Base-by-base conservation (phyloP, 1,140 invertebrate species). In the Polypedilum pembai region DNA sequence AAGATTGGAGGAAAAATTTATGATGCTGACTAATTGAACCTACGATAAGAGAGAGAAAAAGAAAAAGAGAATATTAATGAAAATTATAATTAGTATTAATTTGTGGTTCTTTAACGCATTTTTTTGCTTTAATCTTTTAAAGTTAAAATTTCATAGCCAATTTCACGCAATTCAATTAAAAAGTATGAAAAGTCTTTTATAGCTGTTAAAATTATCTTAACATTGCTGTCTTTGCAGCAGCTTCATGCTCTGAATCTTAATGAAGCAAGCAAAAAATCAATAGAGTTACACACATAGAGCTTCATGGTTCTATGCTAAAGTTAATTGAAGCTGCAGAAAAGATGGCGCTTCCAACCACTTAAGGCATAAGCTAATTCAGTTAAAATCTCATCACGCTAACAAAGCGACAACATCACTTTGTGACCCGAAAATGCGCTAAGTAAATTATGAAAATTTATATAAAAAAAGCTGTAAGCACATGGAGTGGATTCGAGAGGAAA, bases 1-100 rank as follows among this genome's bases (percentile, higher is more conserved):
- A 69, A 69, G 65, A 69, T 69, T 69, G 17, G 65, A 69, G 65
- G 65, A 69, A 21, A 69, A 69, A 10, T 8, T 18, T 69, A 69
- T 69, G 65, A 20, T 69, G 17, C 17, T 21, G 65, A 21, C 65
- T 69, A 69, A 69, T 69, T 69, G 20, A 69, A 69, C 65, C 65
- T 69, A 21, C 17, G 10, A 69, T 69, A 21, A 69, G 18, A 7
- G 65, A 69, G 63, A 56, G 17, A 69, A n/a, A 18, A 66, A 66
- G 17, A 66, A 66, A 17, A 66, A 66, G 4, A 8, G 7, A 66
- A 18, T 17, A 17, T 18, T 18, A 69, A 69, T 18, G 17, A 69
- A 69, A 69, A 18, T 20, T 3, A 8, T 69, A 21, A 69, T 69
- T 69, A 21, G 65, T 20, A 15, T 56, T 15, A 3, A 15, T 17